Percentiles rank a stretch among this genome's conserved stretches.
These are phyloP conservation scores for Orestias chungarensis DNA, from an alignment of 2,797 vertebrate species.

Conservation along the genomic window DNA sequence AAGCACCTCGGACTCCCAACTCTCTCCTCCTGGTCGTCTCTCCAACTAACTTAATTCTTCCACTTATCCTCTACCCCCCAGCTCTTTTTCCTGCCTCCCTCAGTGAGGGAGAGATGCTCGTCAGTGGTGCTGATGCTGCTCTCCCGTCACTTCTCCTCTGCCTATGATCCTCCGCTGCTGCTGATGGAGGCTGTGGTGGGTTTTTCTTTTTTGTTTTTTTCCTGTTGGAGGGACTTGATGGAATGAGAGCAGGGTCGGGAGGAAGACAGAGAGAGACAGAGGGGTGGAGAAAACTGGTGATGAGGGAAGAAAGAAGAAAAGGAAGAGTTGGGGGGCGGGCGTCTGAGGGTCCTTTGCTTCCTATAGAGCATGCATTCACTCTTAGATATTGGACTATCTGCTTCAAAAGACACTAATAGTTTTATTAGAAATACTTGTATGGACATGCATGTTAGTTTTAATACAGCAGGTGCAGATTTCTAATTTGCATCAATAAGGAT, in stretches of 20 bases:
- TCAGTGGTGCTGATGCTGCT: constrained; percentile 52
- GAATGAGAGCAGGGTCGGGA: constrained; percentile 55
- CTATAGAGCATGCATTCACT: not conserved
- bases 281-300: constrained; percentile 30
- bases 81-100: constrained; percentile 17
- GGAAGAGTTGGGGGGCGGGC: constrained; percentile 9
- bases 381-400: no score
- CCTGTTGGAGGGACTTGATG: constrained; percentile 70
- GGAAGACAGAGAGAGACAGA: constrained; percentile 28
- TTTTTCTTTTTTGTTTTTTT: no score
- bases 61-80: constrained; percentile 15
- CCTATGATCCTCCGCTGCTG: constrained; percentile 58
- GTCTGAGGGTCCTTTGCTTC: constrained; percentile 21
- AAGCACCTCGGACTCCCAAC: constrained; percentile 42
- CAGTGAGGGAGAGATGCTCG: constrained; percentile 49
- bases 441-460: no score
- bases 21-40: constrained; percentile 36
- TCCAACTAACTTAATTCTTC: constrained; percentile 55
- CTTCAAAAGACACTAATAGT: no score
- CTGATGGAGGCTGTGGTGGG: constrained; percentile 54
- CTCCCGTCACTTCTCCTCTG: constrained; percentile 47
- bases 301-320: constrained; percentile 2
- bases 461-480: no score
- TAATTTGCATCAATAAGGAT: no score
- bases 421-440: no score